Evolutionary conservation across 2,113 vertebrate species (phyloP).

Genomic region (Thinocorus orbignyianus): DNA sequence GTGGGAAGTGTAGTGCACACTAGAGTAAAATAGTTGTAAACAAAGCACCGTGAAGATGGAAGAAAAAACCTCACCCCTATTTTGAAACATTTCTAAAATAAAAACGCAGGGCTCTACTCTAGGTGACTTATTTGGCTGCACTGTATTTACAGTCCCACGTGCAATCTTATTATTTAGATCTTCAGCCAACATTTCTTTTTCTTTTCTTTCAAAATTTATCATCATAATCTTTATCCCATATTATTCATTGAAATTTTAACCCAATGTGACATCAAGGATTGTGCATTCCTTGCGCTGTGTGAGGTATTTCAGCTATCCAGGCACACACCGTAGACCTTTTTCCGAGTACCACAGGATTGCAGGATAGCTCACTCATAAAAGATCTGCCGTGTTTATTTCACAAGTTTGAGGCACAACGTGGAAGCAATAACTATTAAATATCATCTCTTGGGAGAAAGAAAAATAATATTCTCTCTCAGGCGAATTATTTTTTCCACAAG

Average conservation of each 20-base stretch:
- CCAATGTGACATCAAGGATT: neutral
- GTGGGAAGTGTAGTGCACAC: constrained; percentile 72
- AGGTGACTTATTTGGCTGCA: neutral
- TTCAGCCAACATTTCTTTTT: neutral
- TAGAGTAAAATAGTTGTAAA: constrained; percentile 44
- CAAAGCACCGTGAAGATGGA: neutral
- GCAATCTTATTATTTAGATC: constrained; percentile 4
- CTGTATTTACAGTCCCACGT: neutral
- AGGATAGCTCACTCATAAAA: constrained; percentile 4
- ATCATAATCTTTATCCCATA: neutral
- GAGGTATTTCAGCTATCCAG: constrained; percentile 17
- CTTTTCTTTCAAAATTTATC: constrained; percentile 43
- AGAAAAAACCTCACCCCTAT: neutral
- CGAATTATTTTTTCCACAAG: constrained; percentile 14
- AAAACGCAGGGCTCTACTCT: neutral
- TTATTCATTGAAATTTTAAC: constrained; percentile 32
- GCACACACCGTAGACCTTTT: neutral
- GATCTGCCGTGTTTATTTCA: constrained; percentile 22
- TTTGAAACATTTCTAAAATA: constrained; percentile 27
- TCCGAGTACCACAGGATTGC: neutral
- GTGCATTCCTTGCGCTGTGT: neutral
- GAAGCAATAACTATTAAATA: constrained; percentile 16
- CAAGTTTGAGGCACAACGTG: constrained; percentile 4
- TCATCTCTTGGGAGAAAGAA: neutral
- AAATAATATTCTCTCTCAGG: neutral